A percentile compares a stretch with the other conserved stretches of the same genome.
Conservation (phyloP, 2,888 invertebrate species). For the Callinectes sapidus region DNA sequence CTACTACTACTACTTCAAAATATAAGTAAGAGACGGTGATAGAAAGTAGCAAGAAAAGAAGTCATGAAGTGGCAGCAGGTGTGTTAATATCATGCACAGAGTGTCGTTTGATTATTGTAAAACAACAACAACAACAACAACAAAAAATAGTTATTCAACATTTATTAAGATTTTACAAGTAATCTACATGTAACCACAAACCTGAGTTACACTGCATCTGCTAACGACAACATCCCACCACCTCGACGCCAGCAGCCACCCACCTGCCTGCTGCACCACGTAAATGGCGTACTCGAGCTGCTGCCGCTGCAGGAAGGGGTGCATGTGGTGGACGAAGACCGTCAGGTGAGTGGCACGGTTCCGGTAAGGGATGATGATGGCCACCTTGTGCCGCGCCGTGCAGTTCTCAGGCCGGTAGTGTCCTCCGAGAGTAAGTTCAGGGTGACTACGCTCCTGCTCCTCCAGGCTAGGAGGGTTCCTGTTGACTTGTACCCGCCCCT, state of each 20-base stretch:
- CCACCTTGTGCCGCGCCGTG: conserved; percentile 86
- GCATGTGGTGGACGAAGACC: conserved; percentile 92
- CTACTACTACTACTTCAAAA: too few relatives aligned
- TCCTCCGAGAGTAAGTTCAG: conserved; percentile 88
- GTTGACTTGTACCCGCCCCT: conserved; percentile 84
- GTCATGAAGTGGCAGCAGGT: too few relatives aligned
- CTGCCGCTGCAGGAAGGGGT: conserved; percentile 93
- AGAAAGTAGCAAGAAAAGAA: too few relatives aligned
- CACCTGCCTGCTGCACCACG: conserved; percentile 92
- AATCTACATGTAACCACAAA: not conserved
- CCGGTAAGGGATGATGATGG: conserved; percentile 94
- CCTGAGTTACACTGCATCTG: not conserved
- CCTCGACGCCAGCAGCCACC: conserved; percentile 70
- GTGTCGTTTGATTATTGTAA: too few relatives aligned
- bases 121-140: too few relatives aligned
- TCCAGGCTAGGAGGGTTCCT: conserved; percentile 81
- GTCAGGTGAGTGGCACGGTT: conserved; percentile 83
- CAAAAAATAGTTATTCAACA: too few relatives aligned
- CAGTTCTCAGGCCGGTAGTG: conserved; percentile 86
- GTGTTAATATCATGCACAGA: too few relatives aligned
- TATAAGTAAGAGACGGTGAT: too few relatives aligned
- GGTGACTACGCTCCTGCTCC: conserved; percentile 81
- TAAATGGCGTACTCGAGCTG: conserved; percentile 95
- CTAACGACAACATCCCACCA: not conserved
- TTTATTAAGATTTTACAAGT: not conserved